A percentile compares a stretch with the other conserved stretches of the same genome.
These are phyloP conservation scores for Ctenicera cuprea DNA, from an alignment of 2,888 invertebrate genomes.

Conservation along the genomic window DNA sequence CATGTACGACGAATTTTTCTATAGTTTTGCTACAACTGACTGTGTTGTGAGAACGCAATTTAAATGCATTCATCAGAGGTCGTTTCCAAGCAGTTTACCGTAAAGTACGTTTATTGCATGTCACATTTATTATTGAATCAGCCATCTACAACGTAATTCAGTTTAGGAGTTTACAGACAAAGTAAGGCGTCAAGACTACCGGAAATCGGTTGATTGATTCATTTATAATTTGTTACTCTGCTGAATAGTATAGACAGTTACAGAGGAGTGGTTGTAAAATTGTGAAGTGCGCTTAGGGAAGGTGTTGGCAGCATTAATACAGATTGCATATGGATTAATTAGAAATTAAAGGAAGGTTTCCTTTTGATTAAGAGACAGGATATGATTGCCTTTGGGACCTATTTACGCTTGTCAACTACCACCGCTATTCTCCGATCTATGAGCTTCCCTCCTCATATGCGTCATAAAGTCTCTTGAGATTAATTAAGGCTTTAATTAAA, in stretches of 20 bases:
- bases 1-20: too few species aligned
- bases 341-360: slow-evolving; percentile 38
- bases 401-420: slow-evolving; percentile 46
- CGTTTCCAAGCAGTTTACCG: too few species aligned
- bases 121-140: slow-evolving; percentile 13
- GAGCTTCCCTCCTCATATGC: slow-evolving; percentile 24
- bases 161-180: not conserved
- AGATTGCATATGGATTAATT: slow-evolving; percentile 44
- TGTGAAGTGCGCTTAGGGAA: not conserved
- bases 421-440: slow-evolving; percentile 34
- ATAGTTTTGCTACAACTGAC: too few species aligned
- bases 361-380: slow-evolving; percentile 33
- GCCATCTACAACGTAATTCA: slow-evolving; percentile 1
- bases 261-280: not conserved
- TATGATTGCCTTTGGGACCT: slow-evolving; percentile 40
- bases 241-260: not conserved
- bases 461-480: slow-evolving; percentile 27
- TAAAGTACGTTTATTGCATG: slow-evolving; percentile 4
- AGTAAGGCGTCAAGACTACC: not conserved
- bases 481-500: slow-evolving; percentile 44
- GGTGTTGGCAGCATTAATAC: slow-evolving; percentile 15
- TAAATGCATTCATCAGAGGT: too few species aligned
- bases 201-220: slow-evolving; percentile 20
- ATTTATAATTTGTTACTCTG: slow-evolving; percentile 12
- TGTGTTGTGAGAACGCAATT: too few species aligned